phyloP scores from a whole-genome alignment of 2,113 vertebrate species.

The Lycaon pictus region DNA sequence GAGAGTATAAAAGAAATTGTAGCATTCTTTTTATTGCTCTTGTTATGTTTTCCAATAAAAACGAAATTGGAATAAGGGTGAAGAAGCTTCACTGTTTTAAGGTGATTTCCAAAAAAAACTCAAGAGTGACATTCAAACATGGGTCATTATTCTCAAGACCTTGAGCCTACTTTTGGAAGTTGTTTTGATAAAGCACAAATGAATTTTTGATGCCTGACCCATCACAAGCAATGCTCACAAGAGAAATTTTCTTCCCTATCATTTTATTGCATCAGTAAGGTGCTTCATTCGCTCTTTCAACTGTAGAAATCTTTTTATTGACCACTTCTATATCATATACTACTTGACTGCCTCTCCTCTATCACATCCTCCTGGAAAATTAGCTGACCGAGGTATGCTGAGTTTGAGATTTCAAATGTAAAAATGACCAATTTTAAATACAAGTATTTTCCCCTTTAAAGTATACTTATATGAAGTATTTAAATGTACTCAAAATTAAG shows the following conservation, averaged over 20 bases:
- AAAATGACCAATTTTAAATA: not conserved
- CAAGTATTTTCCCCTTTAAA: not conserved
- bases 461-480: not conserved
- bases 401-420: not conserved
- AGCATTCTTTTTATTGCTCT: not conserved
- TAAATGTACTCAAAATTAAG: not conserved
- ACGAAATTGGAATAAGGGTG: not conserved
- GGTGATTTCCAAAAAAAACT: constrained; percentile 3
- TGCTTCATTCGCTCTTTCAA: not conserved
- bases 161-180: not conserved
- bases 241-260: not conserved
- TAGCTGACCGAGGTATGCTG: not conserved
- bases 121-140: not conserved
- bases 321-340: not conserved
- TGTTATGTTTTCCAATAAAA: not conserved
- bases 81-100: not conserved
- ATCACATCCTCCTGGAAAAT: not conserved
- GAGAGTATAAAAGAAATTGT: not conserved
- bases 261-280: constrained; percentile 16
- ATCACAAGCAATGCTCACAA: not conserved
- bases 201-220: not conserved
- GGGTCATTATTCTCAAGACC: not conserved
- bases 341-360: not conserved
- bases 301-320: not conserved
- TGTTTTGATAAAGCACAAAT: not conserved